Evolutionary conservation across 2,797 vertebrate species (phyloP).

Genomic region (Channallabes apus): DNA sequence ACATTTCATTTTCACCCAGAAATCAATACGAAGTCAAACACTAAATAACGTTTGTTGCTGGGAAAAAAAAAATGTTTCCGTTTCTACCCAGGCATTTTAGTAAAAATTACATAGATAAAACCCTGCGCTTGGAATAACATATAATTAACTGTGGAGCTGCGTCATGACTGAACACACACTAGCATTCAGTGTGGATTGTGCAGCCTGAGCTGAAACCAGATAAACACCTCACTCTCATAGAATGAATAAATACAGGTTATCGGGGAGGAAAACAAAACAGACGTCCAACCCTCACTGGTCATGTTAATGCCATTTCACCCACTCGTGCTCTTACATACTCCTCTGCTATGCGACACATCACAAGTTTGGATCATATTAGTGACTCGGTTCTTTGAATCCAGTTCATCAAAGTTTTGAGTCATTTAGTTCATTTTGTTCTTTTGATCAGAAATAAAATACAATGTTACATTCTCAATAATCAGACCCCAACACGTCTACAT

Average conservation of each 20-base stretch:
- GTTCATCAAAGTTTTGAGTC: too few relatives aligned
- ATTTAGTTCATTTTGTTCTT: too few relatives aligned
- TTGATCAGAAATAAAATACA: too few relatives aligned
- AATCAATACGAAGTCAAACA: not conserved
- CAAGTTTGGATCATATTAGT: too few relatives aligned
- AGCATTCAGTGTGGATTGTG: not conserved
- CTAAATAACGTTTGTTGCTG: not conserved
- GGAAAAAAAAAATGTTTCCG: conserved; percentile 1
- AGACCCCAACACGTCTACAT: too few relatives aligned
- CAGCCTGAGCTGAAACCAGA: too few relatives aligned
- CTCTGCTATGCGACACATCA: too few relatives aligned
- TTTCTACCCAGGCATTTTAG: not conserved
- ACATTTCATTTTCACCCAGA: not conserved
- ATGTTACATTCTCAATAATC: too few relatives aligned
- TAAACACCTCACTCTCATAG: not conserved
- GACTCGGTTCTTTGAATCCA: too few relatives aligned
- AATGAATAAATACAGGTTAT: not conserved
- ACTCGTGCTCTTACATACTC: too few relatives aligned
- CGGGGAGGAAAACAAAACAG: not conserved
- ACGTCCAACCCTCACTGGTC: not conserved
- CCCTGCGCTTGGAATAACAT: conserved; percentile 4
- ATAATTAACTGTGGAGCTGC: not conserved
- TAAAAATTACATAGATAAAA: not conserved
- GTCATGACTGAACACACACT: not conserved
- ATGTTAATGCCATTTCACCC: not conserved